A percentile compares a stretch with the other conserved stretches of the same genome.
Conservation (phyloP, 2,888 invertebrate genomes). For the Timandra comae region DNA sequence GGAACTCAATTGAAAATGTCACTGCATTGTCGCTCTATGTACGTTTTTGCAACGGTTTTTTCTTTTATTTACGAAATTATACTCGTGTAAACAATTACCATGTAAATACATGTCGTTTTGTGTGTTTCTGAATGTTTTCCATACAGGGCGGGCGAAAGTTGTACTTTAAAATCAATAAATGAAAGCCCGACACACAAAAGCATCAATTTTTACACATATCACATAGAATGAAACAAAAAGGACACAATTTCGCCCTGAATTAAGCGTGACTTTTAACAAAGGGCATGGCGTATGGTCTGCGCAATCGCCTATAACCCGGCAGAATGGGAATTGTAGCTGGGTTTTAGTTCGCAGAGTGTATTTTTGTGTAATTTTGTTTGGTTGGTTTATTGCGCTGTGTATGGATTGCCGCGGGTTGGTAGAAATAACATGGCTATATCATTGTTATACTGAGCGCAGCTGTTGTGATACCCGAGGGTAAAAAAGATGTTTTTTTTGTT, state of each 20-base stretch:
- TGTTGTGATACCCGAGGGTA: slow-evolving; percentile 71
- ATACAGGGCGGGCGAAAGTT: too few species aligned
- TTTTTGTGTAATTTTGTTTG: slow-evolving; percentile 18
- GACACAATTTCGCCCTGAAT: slow-evolving; percentile 70
- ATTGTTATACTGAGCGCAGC: slow-evolving; percentile 74
- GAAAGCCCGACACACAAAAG: slow-evolving; percentile 45
- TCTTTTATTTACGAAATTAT: too few species aligned
- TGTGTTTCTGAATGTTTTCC: too few species aligned
- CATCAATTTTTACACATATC: slow-evolving; percentile 65
- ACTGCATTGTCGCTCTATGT: slow-evolving; percentile 50
- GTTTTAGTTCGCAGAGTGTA: background rate
- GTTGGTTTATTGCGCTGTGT: slow-evolving; percentile 44
- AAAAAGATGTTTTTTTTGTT: slow-evolving; percentile 68
- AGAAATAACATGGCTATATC: slow-evolving; percentile 70
- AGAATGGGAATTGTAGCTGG: slow-evolving; percentile 26
- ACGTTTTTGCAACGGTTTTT: slow-evolving; percentile 31
- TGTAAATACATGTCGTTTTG: too few species aligned
- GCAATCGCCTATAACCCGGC: slow-evolving; percentile 50
- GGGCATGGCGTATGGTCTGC: slow-evolving; percentile 51
- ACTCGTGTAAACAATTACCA: too few species aligned
- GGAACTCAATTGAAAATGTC: slow-evolving; percentile 60
- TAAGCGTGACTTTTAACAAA: slow-evolving; percentile 72
- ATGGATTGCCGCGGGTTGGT: slow-evolving; percentile 64
- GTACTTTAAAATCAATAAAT: too few species aligned
- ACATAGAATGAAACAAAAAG: slow-evolving; percentile 69